A percentile compares a stretch with the other conserved stretches of the same genome.
These are phyloP conservation scores for Nephrotoma guestfalica DNA, from an alignment of 2,888 invertebrate genomes.

Conservation along the genomic window DNA sequence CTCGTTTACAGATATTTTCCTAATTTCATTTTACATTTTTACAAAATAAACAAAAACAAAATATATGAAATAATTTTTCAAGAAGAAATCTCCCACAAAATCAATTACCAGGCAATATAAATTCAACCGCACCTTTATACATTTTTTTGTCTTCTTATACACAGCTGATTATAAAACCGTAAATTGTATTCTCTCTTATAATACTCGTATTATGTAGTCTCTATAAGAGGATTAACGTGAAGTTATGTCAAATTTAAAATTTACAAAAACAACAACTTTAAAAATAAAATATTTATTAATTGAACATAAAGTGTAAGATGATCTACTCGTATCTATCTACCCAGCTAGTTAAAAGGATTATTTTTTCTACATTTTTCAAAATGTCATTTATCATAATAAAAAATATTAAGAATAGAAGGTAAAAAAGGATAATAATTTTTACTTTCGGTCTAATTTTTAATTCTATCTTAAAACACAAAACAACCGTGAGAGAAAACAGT, in stretches of 20 bases:
- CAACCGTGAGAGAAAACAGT: not conserved
- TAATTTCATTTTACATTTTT: not conserved
- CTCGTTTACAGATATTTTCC: not conserved
- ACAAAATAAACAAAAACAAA: not conserved
- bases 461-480: not conserved
- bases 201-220: not conserved
- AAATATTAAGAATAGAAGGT: not conserved
- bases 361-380: not conserved
- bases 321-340: not conserved
- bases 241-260: not conserved
- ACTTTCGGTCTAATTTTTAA: not conserved
- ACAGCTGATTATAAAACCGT: not conserved
- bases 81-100: not conserved
- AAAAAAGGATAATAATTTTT: not conserved
- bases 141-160: not conserved
- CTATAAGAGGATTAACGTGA: not conserved
- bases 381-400: not conserved
- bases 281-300: slow-evolving; percentile 1
- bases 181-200: not conserved
- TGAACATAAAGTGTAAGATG: not conserved
- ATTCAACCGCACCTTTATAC: not conserved
- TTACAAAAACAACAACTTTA: not conserved
- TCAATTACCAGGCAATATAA: not conserved
- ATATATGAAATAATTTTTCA: not conserved
- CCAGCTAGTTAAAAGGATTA: not conserved